Base-by-base conservation (phyloP, 2,113 vertebrate species). In the Rallus limicola region DNA sequence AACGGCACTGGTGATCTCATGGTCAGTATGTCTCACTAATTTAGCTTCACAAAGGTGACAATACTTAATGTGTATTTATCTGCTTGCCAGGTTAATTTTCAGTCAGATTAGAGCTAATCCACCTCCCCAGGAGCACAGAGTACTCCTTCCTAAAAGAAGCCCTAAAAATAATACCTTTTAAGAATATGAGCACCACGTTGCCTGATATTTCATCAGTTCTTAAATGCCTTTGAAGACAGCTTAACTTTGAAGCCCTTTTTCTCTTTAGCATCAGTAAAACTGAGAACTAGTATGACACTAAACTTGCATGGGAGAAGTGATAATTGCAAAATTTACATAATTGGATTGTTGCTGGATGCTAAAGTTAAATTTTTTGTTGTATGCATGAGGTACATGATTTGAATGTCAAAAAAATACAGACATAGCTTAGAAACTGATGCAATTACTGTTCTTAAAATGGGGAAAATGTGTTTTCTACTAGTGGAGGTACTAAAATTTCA, bases 281-380 rank as follows among this genome's bases (percentile, higher is more conserved):
- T 90, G 56, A 77, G 62, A 82, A 76, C 42, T 38, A 71, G n/a
- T 68, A 31, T 79, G 67, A 44, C 58, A n/a, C 34, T n/a, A 64
- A 82, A 52, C 52, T 82, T 71, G 34, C 20, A 53, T 53, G 70
- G 65, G 82, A 90, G 62, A 85, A 91, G 75, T 91, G 74, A 79
- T 93, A 85, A 95, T 91, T 90, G 42, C 78, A 76, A 62, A 1
- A 90, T 90, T 95, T 82, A 79, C 85, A 85, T 83, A 88, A 76
- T 52, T 71, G 23, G 62, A 82, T 72, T 93, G 34, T 64, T 91
- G 58, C 38, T 90, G 87, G 77, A 78, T 93, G 42, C 65, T 85
- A 16, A 90, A 94, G 78, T 79, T 71, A 50, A 89, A 82, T 13
- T 93, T 74, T 78, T 70, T 58, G 29, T 53, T 83, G 25, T 21